phyloP scores from a whole-genome alignment of 2,797 vertebrate genomes.

The Sebastiscus tertius region DNA sequence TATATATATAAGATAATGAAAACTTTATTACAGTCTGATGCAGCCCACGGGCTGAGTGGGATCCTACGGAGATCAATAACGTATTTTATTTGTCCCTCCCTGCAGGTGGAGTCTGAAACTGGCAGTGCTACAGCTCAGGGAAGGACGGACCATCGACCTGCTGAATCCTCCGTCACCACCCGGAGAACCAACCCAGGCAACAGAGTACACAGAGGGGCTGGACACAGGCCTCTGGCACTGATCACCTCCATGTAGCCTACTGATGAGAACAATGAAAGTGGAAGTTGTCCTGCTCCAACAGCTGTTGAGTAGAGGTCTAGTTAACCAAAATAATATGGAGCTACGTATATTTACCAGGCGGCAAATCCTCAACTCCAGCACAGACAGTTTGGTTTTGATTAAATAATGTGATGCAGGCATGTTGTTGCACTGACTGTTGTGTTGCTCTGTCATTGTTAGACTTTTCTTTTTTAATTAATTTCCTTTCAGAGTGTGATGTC shows the following conservation, averaged over 20 bases:
- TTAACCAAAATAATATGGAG: neutral
- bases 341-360: neutral
- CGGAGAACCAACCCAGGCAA: neutral
- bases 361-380: neutral
- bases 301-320: neutral
- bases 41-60: no score
- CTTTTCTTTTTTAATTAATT: neutral
- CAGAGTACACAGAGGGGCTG: neutral
- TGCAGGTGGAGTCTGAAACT: constrained; percentile 63
- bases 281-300: neutral
- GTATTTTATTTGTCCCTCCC: neutral
- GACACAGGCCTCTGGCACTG: constrained; percentile 4
- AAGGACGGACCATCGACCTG: constrained; percentile 59
- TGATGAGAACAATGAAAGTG: neutral
- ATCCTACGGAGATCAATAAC: no score
- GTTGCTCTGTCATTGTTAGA: neutral
- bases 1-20: no score
- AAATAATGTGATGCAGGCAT: neutral
- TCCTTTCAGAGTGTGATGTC: neutral
- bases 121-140: constrained; percentile 50
- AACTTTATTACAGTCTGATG: no score
- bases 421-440: neutral
- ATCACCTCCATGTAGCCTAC: neutral
- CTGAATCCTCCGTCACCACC: constrained; percentile 11
- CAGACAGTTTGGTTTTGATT: neutral